phyloP scores from a whole-genome alignment of 2,113 vertebrate species.

The Dromiciops gliroides region DNA sequence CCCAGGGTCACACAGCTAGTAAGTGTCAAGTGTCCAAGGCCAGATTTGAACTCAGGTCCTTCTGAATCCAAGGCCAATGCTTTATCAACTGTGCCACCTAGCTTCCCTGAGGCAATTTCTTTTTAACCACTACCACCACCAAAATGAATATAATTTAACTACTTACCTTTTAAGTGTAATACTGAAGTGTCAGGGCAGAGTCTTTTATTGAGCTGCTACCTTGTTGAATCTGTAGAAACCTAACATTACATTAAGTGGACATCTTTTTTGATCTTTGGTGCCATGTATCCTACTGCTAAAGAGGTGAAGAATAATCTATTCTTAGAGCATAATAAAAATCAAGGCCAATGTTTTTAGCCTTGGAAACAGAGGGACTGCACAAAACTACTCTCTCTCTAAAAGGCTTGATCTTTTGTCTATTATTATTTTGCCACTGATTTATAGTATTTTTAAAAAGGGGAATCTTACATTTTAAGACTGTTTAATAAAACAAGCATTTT shows the following conservation, averaged over 20 bases:
- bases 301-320: neutral
- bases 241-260: neutral
- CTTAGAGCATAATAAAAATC: neutral
- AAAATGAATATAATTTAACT: neutral
- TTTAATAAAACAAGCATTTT: conserved; percentile 19
- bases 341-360: too few species aligned
- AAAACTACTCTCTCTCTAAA: neutral
- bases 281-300: neutral
- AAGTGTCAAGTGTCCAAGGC: too few species aligned
- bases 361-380: neutral
- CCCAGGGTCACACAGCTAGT: too few species aligned
- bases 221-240: neutral
- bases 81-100: too few species aligned
- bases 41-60: too few species aligned
- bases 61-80: too few species aligned
- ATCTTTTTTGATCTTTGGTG: neutral
- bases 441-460: neutral
- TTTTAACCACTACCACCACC: too few species aligned
- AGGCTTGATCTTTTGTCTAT: neutral
- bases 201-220: neutral
- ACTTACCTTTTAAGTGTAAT: neutral
- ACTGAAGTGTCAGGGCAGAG: neutral
- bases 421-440: neutral
- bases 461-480: neutral
- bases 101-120: too few species aligned